Conservation (phyloP, 2,888 invertebrate species). For the Leucoma salicis region DNA sequence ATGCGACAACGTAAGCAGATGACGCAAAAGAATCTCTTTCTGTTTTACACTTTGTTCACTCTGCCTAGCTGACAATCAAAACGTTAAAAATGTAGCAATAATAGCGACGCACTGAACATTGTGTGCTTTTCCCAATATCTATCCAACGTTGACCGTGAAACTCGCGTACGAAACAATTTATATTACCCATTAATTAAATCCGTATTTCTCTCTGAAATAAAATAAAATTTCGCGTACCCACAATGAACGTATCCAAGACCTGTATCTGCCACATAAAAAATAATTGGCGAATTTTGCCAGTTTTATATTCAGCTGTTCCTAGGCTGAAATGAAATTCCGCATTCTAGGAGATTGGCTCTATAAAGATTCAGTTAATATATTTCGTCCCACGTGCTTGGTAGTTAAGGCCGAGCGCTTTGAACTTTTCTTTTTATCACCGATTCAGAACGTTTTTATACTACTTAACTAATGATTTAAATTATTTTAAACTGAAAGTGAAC, state of each 20-base stretch:
- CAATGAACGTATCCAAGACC: conserved; percentile 11
- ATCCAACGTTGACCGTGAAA: background rate
- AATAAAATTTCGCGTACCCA: conserved; percentile 5
- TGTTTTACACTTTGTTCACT: too few species aligned
- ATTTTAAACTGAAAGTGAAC: too few species aligned
- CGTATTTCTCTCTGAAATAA: background rate
- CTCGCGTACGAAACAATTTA: background rate
- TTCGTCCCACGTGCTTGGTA: conserved; percentile 54
- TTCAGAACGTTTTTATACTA: too few species aligned
- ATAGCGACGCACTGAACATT: too few species aligned
- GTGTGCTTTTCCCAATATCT: too few species aligned
- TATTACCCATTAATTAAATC: background rate
- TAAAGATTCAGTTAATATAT: conserved; percentile 62
- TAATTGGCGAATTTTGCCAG: conserved; percentile 4
- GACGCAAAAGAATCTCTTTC: too few species aligned
- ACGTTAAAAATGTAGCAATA: too few species aligned
- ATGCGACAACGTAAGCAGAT: too few species aligned
- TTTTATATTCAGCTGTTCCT: conserved; percentile 35
- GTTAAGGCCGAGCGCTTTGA: conserved; percentile 49
- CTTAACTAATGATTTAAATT: too few species aligned
- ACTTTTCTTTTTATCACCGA: too few species aligned
- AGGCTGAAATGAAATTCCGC: conserved; percentile 52
- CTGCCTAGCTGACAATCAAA: too few species aligned
- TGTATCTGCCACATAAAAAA: conserved; percentile 14
- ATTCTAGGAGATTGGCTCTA: conserved; percentile 58